Base-by-base conservation (phyloP, 2,113 vertebrate species). In the Calyptomena viridis region DNA sequence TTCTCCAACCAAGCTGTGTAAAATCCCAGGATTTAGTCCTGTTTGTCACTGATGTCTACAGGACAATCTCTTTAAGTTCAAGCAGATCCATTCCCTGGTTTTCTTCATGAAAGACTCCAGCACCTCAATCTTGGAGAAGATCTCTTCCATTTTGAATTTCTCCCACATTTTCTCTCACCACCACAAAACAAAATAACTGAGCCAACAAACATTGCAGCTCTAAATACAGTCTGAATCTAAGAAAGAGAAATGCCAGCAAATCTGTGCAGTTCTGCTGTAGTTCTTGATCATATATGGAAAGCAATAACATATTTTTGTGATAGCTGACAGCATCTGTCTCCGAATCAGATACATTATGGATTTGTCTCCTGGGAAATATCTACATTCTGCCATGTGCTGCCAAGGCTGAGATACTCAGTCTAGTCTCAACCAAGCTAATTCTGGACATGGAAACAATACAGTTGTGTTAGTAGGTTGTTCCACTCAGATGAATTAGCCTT, bases 351-450 rank as follows among this genome's bases (percentile, higher is more conserved):
- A 87, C 66, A 90, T 94, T 86, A 77, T 74, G 83, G 85, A 30
- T 79, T 69, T 53, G 28, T 69, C 85, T 91, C 82, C 42, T 63
- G 78, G 94, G 94, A 88, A 85, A 80, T 83, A 73, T 39, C 79
- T 37, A 5, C 1, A 3, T 62, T 76, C 67, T 96, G 55, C 53
- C 72, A 27, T 28, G 30, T 42, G 63, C 63, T 90, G 87, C 91
- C 93, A 90, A 93, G 67, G 72, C 86, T 90, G 73, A 93, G 73
- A 46, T 83, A 69, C 10, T 88, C 83, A 63, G 72, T 62, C 79
- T 88, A 73, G 90, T 66, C 88, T 71, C 94, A 93, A 74, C 67
- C 30, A 58, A 84, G 80, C 76, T 95, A 96, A 95, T 96, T 96
- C 83, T 93, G 94, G 94, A 80, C 83, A 74, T 86, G 85, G 95